Base-by-base conservation (phyloP, 1,140 invertebrate species). In the Drosophila virilis region DNA sequence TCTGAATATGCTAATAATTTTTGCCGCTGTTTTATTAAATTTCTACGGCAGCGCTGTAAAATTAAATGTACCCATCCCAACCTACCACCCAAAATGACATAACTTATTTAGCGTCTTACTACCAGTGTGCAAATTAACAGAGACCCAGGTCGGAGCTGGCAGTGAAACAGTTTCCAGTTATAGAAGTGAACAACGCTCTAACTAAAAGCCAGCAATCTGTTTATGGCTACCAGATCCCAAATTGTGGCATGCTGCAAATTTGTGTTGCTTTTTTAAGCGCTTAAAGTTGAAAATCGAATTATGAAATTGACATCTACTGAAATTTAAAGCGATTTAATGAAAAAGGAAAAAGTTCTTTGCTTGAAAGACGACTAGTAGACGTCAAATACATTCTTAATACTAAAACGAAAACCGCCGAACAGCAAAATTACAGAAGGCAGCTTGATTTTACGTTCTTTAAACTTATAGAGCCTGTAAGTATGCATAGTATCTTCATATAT, bases 1-100 rank as follows among this genome's bases (percentile, higher is more conserved):
- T 70, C 71, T 83, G 72, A 88, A 88, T 88, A 88, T 88, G 83
- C 84, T 89, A 88, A 88, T 88, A 83, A 86, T 89, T 89, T 59
- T 60, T 76, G 62, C 66, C 69, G 76, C 77, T 74, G 77, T 68
- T 84, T 88, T 88, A 88, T 88, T 88, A 88, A 88, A 88, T 88
- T 88, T 84, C 84, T 80, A 84, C 78, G 77, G 84, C 79, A 83
- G 77, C 78, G 61, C 65, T 72, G 65, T 77, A 64, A 86, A 88
- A 77, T 77, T 61, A 89, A 74, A 78, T 72, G 59, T 55, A 22
- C 62, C 5, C 28, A 28, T 7, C 7, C 32, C 7, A 15, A 2
- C 12, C 3, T n/a, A 8, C 28, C 33, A 13, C 38, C 33, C 17
- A 60, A 85, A 86, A 82, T 86, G 83, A 86, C 82, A 86, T 86